Evolutionary conservation across 2,113 vertebrate species (phyloP).

Genomic region (Zeus faber): DNA sequence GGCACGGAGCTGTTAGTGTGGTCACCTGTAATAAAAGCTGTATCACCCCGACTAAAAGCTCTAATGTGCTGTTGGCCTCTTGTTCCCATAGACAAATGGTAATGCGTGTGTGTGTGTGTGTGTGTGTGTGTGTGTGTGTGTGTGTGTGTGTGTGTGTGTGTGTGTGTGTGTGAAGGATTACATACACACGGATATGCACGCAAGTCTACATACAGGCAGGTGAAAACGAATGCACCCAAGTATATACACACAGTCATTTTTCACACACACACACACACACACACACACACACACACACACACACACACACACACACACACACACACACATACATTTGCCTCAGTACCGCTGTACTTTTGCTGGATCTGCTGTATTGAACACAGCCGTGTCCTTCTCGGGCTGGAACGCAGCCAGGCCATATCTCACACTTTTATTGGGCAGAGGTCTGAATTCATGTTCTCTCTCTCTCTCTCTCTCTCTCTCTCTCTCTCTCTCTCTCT

Average conservation of each 20-base stretch:
- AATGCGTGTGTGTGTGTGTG: slow-evolving; percentile 3
- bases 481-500: not conserved
- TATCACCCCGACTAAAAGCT: slow-evolving; percentile 41
- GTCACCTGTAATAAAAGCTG: slow-evolving; percentile 45
- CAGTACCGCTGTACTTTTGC: not conserved
- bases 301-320: slow-evolving; percentile 2
- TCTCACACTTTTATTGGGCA: slow-evolving; percentile 37
- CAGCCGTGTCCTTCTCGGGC: slow-evolving; percentile 27
- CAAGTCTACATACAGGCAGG: too few species aligned
- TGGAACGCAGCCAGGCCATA: slow-evolving; percentile 50
- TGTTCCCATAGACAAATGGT: slow-evolving; percentile 26
- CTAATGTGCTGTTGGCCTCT: slow-evolving; percentile 36
- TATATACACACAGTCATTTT: too few species aligned
- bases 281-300: not conserved
- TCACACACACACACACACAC: slow-evolving; percentile 9
- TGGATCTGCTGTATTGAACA: slow-evolving; percentile 17
- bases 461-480: not conserved
- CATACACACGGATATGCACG: not conserved
- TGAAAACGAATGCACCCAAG: too few species aligned
- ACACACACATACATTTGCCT: not conserved
- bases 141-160: not conserved
- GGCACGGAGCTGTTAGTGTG: slow-evolving; percentile 30
- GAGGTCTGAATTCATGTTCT: not conserved
- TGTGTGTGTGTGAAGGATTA: too few species aligned
- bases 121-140: slow-evolving; percentile 2